Percentiles rank a stretch among this genome's conserved stretches.
phyloP scores from a whole-genome alignment of 2,797 vertebrate species.

The Notoglanidium macrostoma region DNA sequence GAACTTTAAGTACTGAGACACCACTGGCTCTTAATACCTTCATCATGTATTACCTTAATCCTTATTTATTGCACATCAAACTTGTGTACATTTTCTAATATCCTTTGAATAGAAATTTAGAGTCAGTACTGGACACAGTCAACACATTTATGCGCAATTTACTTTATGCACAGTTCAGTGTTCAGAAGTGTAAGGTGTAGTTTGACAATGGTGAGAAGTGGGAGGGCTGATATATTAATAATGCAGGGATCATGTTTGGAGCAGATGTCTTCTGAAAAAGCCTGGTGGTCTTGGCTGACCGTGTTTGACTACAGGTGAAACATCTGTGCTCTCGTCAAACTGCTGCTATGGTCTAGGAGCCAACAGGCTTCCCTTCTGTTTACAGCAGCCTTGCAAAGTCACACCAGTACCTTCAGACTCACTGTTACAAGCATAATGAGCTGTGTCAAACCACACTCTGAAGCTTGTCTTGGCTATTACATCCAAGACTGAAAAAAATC shows the following conservation, averaged over 20 bases:
- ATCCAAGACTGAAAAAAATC: neutral
- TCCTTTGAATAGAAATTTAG: neutral
- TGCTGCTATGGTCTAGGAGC: conserved; percentile 40
- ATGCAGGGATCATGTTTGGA: conserved; percentile 50
- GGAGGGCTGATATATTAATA: conserved; percentile 48
- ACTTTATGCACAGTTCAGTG: neutral
- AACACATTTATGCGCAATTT: neutral
- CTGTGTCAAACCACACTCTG: conserved; percentile 22
- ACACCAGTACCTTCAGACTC: conserved; percentile 30
- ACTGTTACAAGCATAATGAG: conserved; percentile 24
- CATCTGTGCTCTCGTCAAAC: conserved; percentile 54
- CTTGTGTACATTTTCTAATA: neutral
- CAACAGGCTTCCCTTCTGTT: conserved; percentile 42
- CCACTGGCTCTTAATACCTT: neutral
- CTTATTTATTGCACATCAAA: neutral
- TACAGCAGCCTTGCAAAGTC: conserved; percentile 20
- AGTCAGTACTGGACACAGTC: neutral
- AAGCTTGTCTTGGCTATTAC: neutral
- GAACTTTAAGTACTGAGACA: neutral
- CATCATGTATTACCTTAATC: neutral
- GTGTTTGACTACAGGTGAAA: conserved; percentile 53
- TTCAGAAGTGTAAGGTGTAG: neutral
- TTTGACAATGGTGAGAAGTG: conserved; percentile 7
- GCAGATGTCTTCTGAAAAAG: conserved; percentile 56
- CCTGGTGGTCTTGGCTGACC: conserved; percentile 56